These are phyloP conservation scores for Spheniscus mendiculus DNA, from an alignment of 2,113 vertebrate species.

Conservation along the genomic window DNA sequence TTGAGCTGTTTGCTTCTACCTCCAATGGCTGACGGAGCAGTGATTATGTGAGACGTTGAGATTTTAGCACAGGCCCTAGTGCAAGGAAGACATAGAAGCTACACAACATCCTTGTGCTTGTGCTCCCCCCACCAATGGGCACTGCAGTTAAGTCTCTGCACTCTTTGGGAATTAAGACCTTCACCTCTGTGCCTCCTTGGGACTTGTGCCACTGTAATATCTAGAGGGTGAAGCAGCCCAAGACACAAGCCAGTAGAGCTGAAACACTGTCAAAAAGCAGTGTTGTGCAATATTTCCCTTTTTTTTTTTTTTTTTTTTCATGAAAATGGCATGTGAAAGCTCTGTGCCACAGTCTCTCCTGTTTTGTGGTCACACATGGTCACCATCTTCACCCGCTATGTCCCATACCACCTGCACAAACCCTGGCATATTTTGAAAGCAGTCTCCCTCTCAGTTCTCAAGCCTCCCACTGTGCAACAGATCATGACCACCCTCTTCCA, in stretches of 20 bases:
- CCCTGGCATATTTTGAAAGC: neutral
- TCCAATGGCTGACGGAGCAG: fast-evolving
- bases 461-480: neutral
- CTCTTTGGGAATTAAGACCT: neutral
- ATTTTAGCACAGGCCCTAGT: neutral
- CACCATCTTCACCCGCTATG: neutral
- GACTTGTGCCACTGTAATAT: neutral
- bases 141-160: neutral
- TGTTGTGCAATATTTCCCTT: fast-evolving
- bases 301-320: neutral
- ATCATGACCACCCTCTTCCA: neutral
- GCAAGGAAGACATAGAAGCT: neutral
- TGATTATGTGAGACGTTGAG: neutral
- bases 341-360: neutral
- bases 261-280: neutral
- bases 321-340: neutral
- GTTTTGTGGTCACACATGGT: neutral
- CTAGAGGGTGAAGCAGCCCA: neutral
- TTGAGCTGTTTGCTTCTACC: neutral
- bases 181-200: neutral
- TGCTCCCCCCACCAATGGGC: fast-evolving
- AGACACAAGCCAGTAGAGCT: neutral
- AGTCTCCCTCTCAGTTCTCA: neutral
- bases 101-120: neutral
- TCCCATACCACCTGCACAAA: neutral